phyloP scores from a whole-genome alignment of 2,113 vertebrate genomes.

The Mustelus asterias region DNA sequence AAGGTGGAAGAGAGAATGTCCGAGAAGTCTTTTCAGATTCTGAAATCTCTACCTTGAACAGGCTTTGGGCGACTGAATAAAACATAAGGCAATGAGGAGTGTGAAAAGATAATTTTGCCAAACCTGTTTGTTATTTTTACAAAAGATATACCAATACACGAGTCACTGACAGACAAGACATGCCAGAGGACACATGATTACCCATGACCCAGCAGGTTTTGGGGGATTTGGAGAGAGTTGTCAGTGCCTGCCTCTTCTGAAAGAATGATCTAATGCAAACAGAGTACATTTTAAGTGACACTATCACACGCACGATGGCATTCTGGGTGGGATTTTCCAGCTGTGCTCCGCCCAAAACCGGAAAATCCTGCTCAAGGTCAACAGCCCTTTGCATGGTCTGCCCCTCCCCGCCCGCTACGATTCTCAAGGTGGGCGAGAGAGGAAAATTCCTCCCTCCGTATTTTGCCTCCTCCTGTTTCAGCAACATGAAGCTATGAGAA shows the following conservation, averaged over 20 bases:
- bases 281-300: no score
- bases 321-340: no score
- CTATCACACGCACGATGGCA: no score
- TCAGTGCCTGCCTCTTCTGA: not conserved
- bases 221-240: not conserved
- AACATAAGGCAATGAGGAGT: not conserved
- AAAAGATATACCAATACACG: not conserved
- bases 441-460: not conserved
- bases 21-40: not conserved
- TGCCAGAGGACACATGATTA: not conserved
- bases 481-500: not conserved
- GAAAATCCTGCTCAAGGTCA: no score
- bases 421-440: no score
- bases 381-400: no score
- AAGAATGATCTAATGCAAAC: not conserved
- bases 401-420: no score
- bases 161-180: not conserved
- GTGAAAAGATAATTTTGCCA: not conserved
- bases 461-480: not conserved
- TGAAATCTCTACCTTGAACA: not conserved
- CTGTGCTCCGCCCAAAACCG: no score
- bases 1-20: no score
- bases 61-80: not conserved
- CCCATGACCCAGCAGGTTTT: not conserved
- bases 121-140: not conserved